Percentiles rank a stretch among this genome's conserved stretches.
Evolutionary conservation across 2,797 vertebrate species (phyloP).

Genomic region (Setipinna tenuifilis): DNA sequence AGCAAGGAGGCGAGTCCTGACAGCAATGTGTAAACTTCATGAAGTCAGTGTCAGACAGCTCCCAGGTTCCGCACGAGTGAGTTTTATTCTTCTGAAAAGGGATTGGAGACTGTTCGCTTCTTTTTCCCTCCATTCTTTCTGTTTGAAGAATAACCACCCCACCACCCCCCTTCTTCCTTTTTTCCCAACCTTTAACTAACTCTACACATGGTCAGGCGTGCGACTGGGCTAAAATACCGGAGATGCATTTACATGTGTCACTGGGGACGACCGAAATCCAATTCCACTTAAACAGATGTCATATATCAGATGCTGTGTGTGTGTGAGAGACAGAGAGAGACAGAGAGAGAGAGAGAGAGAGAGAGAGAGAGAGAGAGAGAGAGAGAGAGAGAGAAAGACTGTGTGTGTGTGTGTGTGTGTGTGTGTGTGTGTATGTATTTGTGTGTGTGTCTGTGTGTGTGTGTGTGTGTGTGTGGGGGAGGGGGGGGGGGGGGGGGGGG

Average conservation of each 20-base stretch:
- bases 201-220: constrained; percentile 32
- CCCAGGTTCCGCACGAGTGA: constrained; percentile 52
- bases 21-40: constrained; percentile 68
- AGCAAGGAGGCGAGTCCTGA: constrained; percentile 65
- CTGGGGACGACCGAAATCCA: constrained; percentile 69
- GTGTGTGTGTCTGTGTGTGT: constrained; percentile 38
- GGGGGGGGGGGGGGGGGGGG: not conserved
- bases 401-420: constrained; percentile 55
- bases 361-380: too few species aligned
- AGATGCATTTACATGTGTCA: constrained; percentile 67
- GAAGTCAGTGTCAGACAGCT: constrained; percentile 60
- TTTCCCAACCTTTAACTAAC: constrained; percentile 52
- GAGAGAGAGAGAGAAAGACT: too few species aligned
- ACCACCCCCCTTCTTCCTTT: constrained; percentile 35
- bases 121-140: constrained; percentile 27
- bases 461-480: constrained; percentile 52
- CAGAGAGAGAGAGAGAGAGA: too few species aligned
- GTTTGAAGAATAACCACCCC: not conserved
- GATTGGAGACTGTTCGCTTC: constrained; percentile 34
- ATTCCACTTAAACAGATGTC: constrained; percentile 77
- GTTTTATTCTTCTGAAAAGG: constrained; percentile 50
- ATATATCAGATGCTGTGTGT: constrained; percentile 69
- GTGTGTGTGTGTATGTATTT: constrained; percentile 26
- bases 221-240: constrained; percentile 51
- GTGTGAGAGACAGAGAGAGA: too few species aligned